A percentile compares a stretch with the other conserved stretches of the same genome.
These are phyloP conservation scores for Alfaro cultratus DNA, from an alignment of 2,797 vertebrate species.

Conservation along the genomic window DNA sequence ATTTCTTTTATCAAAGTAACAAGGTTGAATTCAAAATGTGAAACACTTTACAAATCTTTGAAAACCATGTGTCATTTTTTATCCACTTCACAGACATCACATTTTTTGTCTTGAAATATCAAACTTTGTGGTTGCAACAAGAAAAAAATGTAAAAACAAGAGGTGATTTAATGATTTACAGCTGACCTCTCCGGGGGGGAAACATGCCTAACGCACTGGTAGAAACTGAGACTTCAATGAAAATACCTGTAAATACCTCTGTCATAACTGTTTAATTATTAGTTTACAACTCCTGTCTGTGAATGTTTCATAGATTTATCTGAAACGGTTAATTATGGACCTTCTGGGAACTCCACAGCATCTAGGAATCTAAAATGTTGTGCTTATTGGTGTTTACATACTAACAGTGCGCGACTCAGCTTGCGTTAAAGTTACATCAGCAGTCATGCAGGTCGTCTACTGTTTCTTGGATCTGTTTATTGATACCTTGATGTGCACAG, in stretches of 20 bases:
- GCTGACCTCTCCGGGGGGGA: background rate
- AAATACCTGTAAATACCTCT: background rate
- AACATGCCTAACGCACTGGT: background rate
- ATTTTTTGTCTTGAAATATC: background rate
- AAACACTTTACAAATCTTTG: background rate
- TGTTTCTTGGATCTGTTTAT: constrained; percentile 51
- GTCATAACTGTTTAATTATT: background rate
- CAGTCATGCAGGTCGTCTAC: constrained; percentile 14
- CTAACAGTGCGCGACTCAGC: constrained; percentile 21
- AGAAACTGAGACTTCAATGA: background rate
- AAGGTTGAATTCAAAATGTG: background rate
- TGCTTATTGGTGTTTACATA: constrained; percentile 53
- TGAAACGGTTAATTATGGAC: background rate
- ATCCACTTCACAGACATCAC: too few species aligned
- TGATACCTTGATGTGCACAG: constrained; percentile 85
- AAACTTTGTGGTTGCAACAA: background rate
- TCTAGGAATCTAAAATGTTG: background rate
- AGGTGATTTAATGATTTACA: background rate
- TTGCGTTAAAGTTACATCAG: constrained; percentile 5
- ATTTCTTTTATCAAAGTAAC: background rate
- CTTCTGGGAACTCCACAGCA: background rate
- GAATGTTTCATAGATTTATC: background rate
- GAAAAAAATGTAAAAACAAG: background rate
- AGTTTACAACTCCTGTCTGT: background rate
- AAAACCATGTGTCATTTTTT: background rate